A percentile compares a stretch with the other conserved stretches of the same genome.
Evolutionary conservation across 2,113 vertebrate species (phyloP).

Genomic region (Syrmaticus mikado): DNA sequence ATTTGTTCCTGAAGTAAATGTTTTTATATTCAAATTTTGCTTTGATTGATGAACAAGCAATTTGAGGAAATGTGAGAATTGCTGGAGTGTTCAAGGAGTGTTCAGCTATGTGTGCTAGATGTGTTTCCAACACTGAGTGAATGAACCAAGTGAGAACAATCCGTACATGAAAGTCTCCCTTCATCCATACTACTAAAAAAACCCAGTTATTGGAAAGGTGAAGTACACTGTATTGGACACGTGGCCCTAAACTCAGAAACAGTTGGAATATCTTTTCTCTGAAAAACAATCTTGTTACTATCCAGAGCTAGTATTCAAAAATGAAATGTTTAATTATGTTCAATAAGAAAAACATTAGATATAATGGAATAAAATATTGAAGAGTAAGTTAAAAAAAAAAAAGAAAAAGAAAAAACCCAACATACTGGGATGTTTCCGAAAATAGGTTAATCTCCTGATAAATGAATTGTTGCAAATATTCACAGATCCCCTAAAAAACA

Average conservation of each 20-base stretch:
- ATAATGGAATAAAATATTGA: not conserved
- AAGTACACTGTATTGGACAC: not conserved
- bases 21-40: not conserved
- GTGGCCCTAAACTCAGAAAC: not conserved
- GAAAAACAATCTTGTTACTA: not conserved
- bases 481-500: not conserved
- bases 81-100: not conserved
- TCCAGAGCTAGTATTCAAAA: not conserved
- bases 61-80: not conserved
- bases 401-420: no score
- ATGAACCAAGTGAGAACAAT: not conserved
- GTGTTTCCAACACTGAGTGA: not conserved
- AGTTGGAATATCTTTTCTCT: not conserved
- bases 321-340: not conserved
- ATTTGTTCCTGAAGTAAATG: not conserved
- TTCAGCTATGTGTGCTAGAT: not conserved
- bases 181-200: not conserved
- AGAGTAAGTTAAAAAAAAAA: not conserved
- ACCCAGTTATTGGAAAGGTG: not conserved
- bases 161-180: not conserved
- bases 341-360: not conserved
- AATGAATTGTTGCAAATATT: not conserved
- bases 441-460: not conserved
- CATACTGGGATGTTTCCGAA: not conserved
- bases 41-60: not conserved